Evolutionary conservation across 2,888 invertebrate genomes (phyloP).

Genomic region (Seira musarum): DNA sequence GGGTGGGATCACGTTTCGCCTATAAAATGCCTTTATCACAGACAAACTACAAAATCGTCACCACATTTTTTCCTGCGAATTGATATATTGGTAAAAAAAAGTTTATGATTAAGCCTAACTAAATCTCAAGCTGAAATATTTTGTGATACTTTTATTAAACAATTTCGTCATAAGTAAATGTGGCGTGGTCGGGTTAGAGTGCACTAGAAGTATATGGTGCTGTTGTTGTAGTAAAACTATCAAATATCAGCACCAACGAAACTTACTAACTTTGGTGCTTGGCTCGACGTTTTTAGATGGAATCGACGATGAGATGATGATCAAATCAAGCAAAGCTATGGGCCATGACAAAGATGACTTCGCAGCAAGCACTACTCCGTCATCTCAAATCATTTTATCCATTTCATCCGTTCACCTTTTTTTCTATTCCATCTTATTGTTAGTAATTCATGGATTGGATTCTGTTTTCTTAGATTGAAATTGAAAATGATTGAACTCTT

Average conservation of each 20-base stretch:
- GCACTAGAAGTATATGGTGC: neutral
- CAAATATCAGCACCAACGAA: neutral
- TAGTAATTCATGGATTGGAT: constrained; percentile 46
- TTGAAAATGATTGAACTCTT: neutral
- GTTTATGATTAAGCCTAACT: neutral
- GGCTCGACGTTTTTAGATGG: neutral
- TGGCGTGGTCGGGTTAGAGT: neutral
- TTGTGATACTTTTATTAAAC: neutral
- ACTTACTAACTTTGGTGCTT: constrained; percentile 1
- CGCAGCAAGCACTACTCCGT: constrained; percentile 42
- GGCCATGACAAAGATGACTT: constrained; percentile 29
- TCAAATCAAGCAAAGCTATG: constrained; percentile 33
- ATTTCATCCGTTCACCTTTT: constrained; percentile 47
- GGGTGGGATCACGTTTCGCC: constrained; percentile 48
- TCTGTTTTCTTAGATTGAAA: neutral
- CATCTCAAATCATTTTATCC: constrained; percentile 43
- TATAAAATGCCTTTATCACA: constrained; percentile 41
- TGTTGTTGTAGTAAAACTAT: neutral
- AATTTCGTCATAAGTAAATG: neutral
- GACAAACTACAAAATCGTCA: constrained; percentile 22
- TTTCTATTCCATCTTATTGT: constrained; percentile 6
- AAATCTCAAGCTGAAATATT: neutral
- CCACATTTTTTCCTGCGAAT: constrained; percentile 23
- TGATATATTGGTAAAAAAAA: constrained; percentile 1
- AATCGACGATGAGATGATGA: neutral